Base-by-base conservation (phyloP, 1,140 invertebrate species). In the Gonatopus flavifemur region DNA sequence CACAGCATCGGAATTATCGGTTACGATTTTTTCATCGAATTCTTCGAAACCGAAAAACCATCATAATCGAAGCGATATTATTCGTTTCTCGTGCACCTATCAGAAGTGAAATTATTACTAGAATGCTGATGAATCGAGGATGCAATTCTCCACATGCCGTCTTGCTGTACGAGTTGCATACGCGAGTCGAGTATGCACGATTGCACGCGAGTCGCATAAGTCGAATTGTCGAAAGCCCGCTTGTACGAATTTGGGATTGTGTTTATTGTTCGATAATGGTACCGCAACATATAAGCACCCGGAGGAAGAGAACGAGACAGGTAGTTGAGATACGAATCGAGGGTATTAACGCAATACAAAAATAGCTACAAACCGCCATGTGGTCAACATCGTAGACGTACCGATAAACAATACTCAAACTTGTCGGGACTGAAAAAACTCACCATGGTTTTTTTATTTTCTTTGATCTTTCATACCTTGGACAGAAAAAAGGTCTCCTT, bases 391-490 rank as follows among this genome's bases (percentile, higher is more conserved):
- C 61, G 54, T 42, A 20, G 36, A 35, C 30, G 15, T 18, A 31
- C 45, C 32, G 61, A 64, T 63, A 64, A 64, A 63, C 60, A 51
- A 37, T 43, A 59, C 61, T 59, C 54, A 49, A 63, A 28, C 16
- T 20, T 12, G 8, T 38, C 20, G 8, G 8, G 28, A 28, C 39
- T 24, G 52, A 45, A 57, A 62, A 62, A 59, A 54, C 33, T n/a
- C 41, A 10, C 19, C 40, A n/a, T n/a, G 28, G 45, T 61, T 59
- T 53, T 57, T 45, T 1, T n/a, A n/a, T 7, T 16, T 54, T 51
- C 64, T 66, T 66, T 66, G 59, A 65, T 66, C 59, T 64, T 20
- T 3, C 20, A n/a, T n/a, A n/a, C n/a, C n/a, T n/a, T n/a, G n/a
- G n/a, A n/a, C n/a, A n/a, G n/a, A n/a, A n/a, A n/a, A n/a, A n/a